phyloP scores from a whole-genome alignment of 1,140 invertebrate genomes.

The Oryzaephilus surinamensis region DNA sequence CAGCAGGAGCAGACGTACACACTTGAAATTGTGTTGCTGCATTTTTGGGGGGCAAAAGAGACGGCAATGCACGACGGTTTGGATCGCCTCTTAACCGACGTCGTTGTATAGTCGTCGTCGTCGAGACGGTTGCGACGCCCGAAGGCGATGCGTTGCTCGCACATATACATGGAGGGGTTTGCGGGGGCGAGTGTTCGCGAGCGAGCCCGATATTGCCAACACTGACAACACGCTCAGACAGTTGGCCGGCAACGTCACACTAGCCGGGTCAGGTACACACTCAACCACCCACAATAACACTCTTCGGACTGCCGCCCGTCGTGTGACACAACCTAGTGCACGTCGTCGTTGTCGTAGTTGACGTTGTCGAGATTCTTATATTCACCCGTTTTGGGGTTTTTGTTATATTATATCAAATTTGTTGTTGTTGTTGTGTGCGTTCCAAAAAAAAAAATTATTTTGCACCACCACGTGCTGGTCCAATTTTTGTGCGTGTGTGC shows the following conservation, averaged over 20 bases:
- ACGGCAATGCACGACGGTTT: slow-evolving; percentile 6
- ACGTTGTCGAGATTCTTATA: no score
- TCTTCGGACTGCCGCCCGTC: no score
- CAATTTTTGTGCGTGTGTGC: slow-evolving; percentile 2
- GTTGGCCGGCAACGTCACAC: slow-evolving; percentile 11
- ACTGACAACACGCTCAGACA: slow-evolving; percentile 10
- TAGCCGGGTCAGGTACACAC: slow-evolving; percentile 10
- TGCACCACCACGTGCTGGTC: not conserved
- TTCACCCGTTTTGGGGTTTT: no score
- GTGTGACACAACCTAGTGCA: no score
- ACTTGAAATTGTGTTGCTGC: no score
- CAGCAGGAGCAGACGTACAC: no score
- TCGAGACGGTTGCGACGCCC: not conserved
- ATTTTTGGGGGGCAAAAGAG: no score
- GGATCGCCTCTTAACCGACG: not conserved
- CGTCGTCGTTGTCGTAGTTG: no score
- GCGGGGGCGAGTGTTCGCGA: slow-evolving; percentile 11
- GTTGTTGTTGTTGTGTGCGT: not conserved
- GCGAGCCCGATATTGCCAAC: slow-evolving; percentile 4
- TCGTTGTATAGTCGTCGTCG: not conserved
- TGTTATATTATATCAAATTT: no score
- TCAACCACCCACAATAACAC: no score
- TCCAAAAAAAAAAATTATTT: no score
- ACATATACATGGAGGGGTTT: slow-evolving; percentile 3
- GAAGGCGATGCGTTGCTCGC: not conserved